Base-by-base conservation (phyloP, 2,797 vertebrate species). In the Centropyge bicolor region DNA sequence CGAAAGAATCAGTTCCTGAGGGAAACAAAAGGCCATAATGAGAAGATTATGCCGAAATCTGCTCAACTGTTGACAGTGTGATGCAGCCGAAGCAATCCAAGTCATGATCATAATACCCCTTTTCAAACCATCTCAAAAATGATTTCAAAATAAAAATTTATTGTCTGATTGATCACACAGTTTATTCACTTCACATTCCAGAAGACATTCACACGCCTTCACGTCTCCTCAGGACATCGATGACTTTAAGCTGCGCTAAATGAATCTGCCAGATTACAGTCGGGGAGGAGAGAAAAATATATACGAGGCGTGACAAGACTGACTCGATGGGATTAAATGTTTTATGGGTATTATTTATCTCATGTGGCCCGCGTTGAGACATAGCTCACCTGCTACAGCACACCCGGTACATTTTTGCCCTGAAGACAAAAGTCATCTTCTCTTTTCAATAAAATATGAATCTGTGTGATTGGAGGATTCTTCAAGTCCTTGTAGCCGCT, bases 241-340 rank as follows among this genome's bases (percentile, higher is more conserved):
- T 41, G 55, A 74, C 79, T 80, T 78, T 81, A 86, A 84, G 82
- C 86, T 88, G 40, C 19, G 54, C 67, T 74, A 80, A 85, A 81
- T 76, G 43, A 85, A 89, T 78, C 77, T 89, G 78, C 60, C 86
- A 88, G 62, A 88, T 88, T 86, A 54, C 57, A 45, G 73, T 62
- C 19, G 5, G 61, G 24, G 55, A 72, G 49, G 51, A 80, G 70
- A 82, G 68, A 75, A 57, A 81, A 81, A 81, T 71, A 85, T 62
- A 69, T 67, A 81, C 78, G 76, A 87, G 66, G 63, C 38, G 69
- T 85, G 67, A 88, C 68, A 63, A 83, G 84, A 88, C 79, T 76
- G 73, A 77, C 56, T 79, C 81, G 78, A 92, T 71, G 68, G 82
- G 89, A 92, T 92, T 92, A 83, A 78, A 88, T 86, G 81, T 86